Evolutionary conservation across 1,140 invertebrate species (phyloP).

Genomic region (Orussus abietinus): DNA sequence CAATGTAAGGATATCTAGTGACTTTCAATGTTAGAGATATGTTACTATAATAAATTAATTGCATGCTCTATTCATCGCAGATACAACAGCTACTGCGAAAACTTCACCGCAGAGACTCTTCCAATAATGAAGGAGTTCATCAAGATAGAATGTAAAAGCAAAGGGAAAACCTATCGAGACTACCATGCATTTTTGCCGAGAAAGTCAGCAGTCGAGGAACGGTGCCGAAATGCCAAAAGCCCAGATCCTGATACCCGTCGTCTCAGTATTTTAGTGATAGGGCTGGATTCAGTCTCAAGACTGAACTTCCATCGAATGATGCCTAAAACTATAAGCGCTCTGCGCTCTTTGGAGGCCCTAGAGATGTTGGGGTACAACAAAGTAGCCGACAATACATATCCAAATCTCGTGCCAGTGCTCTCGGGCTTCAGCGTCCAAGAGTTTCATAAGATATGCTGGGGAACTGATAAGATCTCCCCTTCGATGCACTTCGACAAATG

Average conservation of each 20-base stretch:
- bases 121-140: slow-evolving; percentile 70
- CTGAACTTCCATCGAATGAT: slow-evolving; percentile 81
- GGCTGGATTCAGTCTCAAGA: slow-evolving; percentile 81
- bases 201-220: slow-evolving; percentile 41
- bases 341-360: slow-evolving; percentile 61
- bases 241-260: slow-evolving; percentile 14
- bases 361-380: slow-evolving; percentile 79
- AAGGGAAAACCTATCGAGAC: slow-evolving; percentile 59
- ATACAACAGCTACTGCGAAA: slow-evolving; percentile 45
- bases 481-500: slow-evolving; percentile 61
- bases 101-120: no score
- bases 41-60: no score
- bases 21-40: no score
- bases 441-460: slow-evolving; percentile 61
- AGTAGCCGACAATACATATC: slow-evolving; percentile 79
- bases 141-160: slow-evolving; percentile 58
- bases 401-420: slow-evolving; percentile 72
- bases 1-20: no score
- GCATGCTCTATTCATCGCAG: no score
- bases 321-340: slow-evolving; percentile 63
- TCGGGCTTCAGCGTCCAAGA: slow-evolving; percentile 63
- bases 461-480: slow-evolving; percentile 31
- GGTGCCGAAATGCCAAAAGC: slow-evolving; percentile 17
- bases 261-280: slow-evolving; percentile 73
- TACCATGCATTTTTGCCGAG: slow-evolving; percentile 65